These are phyloP conservation scores for Chelonia mydas DNA, from an alignment of 2,797 vertebrate species.

Conservation along the genomic window DNA sequence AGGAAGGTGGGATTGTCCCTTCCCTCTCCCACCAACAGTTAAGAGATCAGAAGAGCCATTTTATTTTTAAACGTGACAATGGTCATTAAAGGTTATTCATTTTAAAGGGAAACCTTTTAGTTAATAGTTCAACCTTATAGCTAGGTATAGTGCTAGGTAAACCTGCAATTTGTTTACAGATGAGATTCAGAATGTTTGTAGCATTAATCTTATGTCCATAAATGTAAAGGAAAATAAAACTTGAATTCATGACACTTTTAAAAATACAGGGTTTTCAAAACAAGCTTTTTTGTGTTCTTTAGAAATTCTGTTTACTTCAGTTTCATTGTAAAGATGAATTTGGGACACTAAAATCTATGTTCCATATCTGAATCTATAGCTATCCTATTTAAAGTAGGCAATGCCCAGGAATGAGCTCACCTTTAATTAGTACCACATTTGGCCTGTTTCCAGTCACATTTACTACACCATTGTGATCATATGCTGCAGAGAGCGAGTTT, in stretches of 20 bases:
- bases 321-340: not conserved
- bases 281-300: not conserved
- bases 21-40: not conserved
- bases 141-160: not conserved
- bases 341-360: not conserved
- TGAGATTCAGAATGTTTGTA: not conserved
- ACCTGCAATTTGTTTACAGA: not conserved
- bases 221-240: conserved; percentile 55
- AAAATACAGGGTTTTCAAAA: conserved; percentile 15
- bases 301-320: not conserved
- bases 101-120: conserved; percentile 2
- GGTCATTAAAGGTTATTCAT: conserved; percentile 25
- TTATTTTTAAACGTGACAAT: conserved; percentile 3
- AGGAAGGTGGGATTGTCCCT: not conserved
- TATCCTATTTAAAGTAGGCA: not conserved
- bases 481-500: not conserved
- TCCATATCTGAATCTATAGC: not conserved
- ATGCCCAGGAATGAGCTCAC: not conserved
- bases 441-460: not conserved
- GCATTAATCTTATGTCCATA: conserved; percentile 5
- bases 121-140: not conserved
- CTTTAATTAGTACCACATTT: not conserved
- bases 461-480: rapidly evolving
- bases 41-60: not conserved
- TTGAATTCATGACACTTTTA: conserved; percentile 54